Conservation (phyloP, 2,113 vertebrate genomes). For the Geothlypis trichas region DNA sequence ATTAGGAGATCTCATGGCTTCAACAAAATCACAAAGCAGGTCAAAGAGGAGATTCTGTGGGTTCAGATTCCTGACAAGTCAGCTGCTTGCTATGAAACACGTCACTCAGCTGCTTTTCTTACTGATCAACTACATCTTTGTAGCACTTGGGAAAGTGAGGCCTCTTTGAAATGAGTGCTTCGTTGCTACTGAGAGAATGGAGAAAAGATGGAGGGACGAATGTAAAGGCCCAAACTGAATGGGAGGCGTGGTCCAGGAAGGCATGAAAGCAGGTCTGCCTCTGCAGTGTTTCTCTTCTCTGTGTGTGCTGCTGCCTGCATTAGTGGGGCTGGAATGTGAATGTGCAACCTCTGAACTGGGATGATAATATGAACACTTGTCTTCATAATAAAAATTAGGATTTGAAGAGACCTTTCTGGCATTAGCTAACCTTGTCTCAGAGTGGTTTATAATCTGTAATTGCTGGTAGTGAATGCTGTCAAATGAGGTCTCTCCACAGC, state of each 20-base stretch:
- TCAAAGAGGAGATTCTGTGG: background rate
- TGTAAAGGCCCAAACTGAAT: background rate
- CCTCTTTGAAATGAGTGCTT: background rate
- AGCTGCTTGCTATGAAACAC: background rate
- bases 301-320: background rate
- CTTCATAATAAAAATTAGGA: background rate
- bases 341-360: background rate
- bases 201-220: background rate
- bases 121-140: constrained; percentile 13
- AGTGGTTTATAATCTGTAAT: background rate
- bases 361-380: background rate
- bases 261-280: background rate
- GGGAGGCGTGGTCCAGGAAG: background rate
- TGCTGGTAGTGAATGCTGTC: background rate
- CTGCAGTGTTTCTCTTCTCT: background rate
- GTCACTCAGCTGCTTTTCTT: background rate
- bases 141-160: background rate
- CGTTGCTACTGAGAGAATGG: background rate
- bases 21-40: background rate
- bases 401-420: background rate
- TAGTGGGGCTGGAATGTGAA: background rate
- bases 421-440: background rate
- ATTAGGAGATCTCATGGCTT: background rate
- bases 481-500: background rate
- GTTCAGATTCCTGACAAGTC: constrained; percentile 6